phyloP scores from a whole-genome alignment of 2,888 invertebrate species.

The Drosophila neotestacea region DNA sequence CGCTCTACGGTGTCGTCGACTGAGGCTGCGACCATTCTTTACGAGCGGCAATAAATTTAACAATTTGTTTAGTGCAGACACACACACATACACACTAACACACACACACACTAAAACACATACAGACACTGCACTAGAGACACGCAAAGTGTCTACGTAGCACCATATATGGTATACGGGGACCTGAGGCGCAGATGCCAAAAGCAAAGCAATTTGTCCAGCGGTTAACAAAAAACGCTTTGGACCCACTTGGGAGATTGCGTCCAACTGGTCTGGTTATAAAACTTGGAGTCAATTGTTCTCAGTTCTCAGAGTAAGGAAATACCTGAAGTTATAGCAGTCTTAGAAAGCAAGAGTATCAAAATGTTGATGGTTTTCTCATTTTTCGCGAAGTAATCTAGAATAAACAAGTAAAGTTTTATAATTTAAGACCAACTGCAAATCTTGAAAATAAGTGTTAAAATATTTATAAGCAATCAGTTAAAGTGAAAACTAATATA shows the following conservation, averaged over 20 bases:
- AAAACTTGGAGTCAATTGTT: slow-evolving; percentile 46
- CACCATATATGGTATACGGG: slow-evolving; percentile 71
- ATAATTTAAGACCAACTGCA: neutral
- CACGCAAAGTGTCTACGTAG: slow-evolving; percentile 77
- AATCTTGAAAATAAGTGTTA: no score
- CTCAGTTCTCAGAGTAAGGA: slow-evolving; percentile 26
- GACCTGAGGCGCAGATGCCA: slow-evolving; percentile 71
- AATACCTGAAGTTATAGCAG: slow-evolving; percentile 9
- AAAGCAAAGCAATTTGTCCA: slow-evolving; percentile 79
- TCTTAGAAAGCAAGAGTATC: slow-evolving; percentile 46
- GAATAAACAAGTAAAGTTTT: neutral
- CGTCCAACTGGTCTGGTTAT: slow-evolving; percentile 40
- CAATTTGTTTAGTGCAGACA: slow-evolving; percentile 82
- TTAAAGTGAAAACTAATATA: no score
- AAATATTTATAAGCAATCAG: no score
- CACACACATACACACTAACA: slow-evolving; percentile 42
- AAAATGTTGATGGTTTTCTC: neutral
- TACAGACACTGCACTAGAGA: slow-evolving; percentile 20
- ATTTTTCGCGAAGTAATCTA: neutral
- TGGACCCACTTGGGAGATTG: slow-evolving; percentile 44
- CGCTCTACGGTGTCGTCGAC: slow-evolving; percentile 39
- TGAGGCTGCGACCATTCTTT: slow-evolving; percentile 80
- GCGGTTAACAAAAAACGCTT: slow-evolving; percentile 71
- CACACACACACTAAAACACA: slow-evolving; percentile 7
- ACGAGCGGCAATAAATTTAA: slow-evolving; percentile 82